Evolutionary conservation across 2,797 vertebrate species (phyloP).

Genomic region (Astyanax mexicanus): DNA sequence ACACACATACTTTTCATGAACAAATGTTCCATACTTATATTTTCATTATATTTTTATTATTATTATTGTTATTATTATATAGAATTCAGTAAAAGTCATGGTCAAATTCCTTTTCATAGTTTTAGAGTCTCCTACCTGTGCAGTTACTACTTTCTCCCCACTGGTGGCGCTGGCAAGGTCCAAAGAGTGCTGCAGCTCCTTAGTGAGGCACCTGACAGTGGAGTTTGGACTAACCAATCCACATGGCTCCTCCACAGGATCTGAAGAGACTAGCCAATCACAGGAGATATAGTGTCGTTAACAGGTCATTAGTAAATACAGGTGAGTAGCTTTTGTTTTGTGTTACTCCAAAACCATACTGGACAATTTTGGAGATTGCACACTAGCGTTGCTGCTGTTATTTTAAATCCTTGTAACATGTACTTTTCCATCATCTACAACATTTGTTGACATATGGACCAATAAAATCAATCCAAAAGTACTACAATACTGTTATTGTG

Average conservation of each 20-base stretch:
- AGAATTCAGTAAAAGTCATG: not conserved
- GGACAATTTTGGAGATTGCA: too few relatives aligned
- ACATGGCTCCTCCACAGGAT: slow-evolving; percentile 75
- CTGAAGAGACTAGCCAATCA: slow-evolving; percentile 75
- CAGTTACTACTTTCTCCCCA: slow-evolving; percentile 96
- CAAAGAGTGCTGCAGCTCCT: slow-evolving; percentile 94
- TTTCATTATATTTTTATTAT: not conserved
- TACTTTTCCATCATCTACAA: too few relatives aligned
- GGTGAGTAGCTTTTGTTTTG: too few relatives aligned
- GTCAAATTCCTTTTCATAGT: not conserved
- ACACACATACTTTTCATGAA: not conserved
- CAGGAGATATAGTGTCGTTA: not conserved
- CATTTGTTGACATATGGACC: too few relatives aligned
- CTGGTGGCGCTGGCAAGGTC: slow-evolving; percentile 97
- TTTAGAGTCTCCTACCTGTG: slow-evolving; percentile 82
- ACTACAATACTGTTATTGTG: too few relatives aligned
- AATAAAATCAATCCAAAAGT: too few relatives aligned
- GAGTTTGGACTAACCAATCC: slow-evolving; percentile 87
- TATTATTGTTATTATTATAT: too few relatives aligned
- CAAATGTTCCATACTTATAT: not conserved
- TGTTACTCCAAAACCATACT: too few relatives aligned
- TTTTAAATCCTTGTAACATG: too few relatives aligned
- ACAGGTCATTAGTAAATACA: not conserved
- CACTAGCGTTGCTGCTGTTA: too few relatives aligned
- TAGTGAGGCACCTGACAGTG: slow-evolving; percentile 83